These are phyloP conservation scores for Antheraea assamensis DNA, from an alignment of 2,888 invertebrate genomes.

Conservation along the genomic window DNA sequence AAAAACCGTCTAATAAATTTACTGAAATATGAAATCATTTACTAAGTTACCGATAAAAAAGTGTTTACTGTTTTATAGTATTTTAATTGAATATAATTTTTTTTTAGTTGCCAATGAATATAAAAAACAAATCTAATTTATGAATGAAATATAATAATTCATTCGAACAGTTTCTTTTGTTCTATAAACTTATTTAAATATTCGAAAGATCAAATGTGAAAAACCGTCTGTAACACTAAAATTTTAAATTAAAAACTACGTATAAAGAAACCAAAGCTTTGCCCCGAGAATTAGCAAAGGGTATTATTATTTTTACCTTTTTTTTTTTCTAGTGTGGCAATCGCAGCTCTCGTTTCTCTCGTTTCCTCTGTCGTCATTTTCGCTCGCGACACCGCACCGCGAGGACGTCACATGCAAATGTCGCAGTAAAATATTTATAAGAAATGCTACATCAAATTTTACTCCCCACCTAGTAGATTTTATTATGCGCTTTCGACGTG, in stretches of 20 bases:
- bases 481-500: conserved; percentile 62
- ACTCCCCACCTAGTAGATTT: conserved; percentile 59
- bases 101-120: not conserved
- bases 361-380: conserved; percentile 41
- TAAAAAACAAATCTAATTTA: not conserved
- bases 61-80: not conserved
- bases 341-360: conserved; percentile 26
- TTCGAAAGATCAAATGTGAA: not conserved
- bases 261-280: conserved; percentile 34
- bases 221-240: not conserved
- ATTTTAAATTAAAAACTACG: conserved; percentile 34
- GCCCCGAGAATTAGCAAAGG: conserved; percentile 36
- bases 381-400: conserved; percentile 38
- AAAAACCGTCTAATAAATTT: not conserved
- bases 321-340: conserved; percentile 26
- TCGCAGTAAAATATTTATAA: conserved; percentile 53
- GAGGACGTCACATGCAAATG: conserved; percentile 63
- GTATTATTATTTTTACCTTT: conserved; percentile 34
- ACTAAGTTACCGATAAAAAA: not conserved
- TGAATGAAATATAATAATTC: not conserved
- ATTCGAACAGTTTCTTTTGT: not conserved
- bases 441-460: conserved; percentile 60
- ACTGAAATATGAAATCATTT: not conserved
- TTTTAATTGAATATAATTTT: not conserved
- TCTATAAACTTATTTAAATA: not conserved